Conservation (phyloP, 2,113 vertebrate genomes). For the Perca fluviatilis region DNA sequence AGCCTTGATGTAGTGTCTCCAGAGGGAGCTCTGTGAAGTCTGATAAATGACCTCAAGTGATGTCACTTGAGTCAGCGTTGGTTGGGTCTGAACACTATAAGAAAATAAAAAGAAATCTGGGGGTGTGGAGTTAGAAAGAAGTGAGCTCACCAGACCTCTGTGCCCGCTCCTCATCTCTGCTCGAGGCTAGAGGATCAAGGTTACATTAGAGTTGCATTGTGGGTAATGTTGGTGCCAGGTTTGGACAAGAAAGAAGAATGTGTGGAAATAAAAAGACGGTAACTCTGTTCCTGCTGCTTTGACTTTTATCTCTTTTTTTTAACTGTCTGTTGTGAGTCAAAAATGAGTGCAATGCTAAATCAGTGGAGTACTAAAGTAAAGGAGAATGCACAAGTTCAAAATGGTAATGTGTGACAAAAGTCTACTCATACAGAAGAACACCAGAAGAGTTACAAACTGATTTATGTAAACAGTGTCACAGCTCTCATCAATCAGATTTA, state of each 20-base stretch:
- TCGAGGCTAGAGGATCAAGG: not conserved
- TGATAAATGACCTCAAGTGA: not conserved
- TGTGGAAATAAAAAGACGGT: too few relatives aligned
- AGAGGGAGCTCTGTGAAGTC: not conserved
- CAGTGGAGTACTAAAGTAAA: not conserved
- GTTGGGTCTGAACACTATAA: too few relatives aligned
- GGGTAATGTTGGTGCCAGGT: too few relatives aligned
- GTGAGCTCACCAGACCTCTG: too few relatives aligned
- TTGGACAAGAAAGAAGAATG: not conserved
- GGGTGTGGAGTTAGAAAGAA: too few relatives aligned
- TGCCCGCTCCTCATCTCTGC: not conserved
- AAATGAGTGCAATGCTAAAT: not conserved
- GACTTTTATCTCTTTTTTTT: not conserved
- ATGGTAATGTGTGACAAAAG: not conserved
- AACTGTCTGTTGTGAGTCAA: not conserved
- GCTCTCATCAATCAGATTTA: constrained; percentile 50
- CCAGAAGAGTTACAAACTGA: constrained; percentile 49
- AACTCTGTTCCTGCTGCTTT: too few relatives aligned
- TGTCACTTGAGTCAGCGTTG: not conserved
- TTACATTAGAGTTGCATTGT: not conserved
- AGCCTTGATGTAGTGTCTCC: not conserved
- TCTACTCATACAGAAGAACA: not conserved
- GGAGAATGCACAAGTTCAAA: not conserved
- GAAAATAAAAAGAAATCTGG: too few relatives aligned
- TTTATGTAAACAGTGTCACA: constrained; percentile 54